Percentiles rank a stretch among this genome's conserved stretches.
These are phyloP conservation scores for Aythya baeri DNA, from an alignment of 2,113 vertebrate species.

Conservation along the genomic window DNA sequence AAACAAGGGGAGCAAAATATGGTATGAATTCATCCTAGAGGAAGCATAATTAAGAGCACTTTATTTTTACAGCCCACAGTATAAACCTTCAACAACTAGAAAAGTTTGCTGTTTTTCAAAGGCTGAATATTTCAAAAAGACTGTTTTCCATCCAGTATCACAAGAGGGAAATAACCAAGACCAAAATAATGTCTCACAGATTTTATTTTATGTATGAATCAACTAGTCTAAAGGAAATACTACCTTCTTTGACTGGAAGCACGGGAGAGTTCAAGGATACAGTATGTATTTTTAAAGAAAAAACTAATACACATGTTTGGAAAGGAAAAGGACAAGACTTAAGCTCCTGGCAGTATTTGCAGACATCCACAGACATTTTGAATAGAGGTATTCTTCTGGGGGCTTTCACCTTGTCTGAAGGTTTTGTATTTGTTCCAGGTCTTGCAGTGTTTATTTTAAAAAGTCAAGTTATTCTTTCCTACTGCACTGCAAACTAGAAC, in stretches of 20 bases:
- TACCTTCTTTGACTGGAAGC: slow-evolving; percentile 37
- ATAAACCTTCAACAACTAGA: not conserved
- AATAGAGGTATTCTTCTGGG: slow-evolving; percentile 69
- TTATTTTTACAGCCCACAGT: not conserved
- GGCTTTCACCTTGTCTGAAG: slow-evolving; percentile 67
- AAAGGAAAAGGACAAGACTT: slow-evolving; percentile 55
- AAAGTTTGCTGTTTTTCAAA: not conserved
- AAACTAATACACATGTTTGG: slow-evolving; percentile 55
- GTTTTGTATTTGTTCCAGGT: slow-evolving; percentile 60
- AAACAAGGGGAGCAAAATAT: not conserved
- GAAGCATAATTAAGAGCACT: not conserved
- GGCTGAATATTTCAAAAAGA: not conserved
- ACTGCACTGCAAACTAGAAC: slow-evolving; percentile 51
- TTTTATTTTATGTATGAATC: slow-evolving; percentile 52
- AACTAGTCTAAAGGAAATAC: slow-evolving; percentile 55
- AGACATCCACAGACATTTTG: slow-evolving; percentile 63
- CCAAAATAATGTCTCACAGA: slow-evolving; percentile 46
- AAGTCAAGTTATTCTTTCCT: slow-evolving; percentile 66
- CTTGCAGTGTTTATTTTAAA: slow-evolving; percentile 57
- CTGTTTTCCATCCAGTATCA: not conserved
- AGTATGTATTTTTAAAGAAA: slow-evolving; percentile 54
- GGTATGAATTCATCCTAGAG: not conserved
- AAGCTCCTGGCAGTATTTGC: slow-evolving; percentile 60
- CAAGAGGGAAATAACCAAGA: slow-evolving; percentile 29
- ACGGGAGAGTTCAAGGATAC: slow-evolving; percentile 32